Conservation (phyloP, 2,888 invertebrate species). For the Meganola albula region DNA sequence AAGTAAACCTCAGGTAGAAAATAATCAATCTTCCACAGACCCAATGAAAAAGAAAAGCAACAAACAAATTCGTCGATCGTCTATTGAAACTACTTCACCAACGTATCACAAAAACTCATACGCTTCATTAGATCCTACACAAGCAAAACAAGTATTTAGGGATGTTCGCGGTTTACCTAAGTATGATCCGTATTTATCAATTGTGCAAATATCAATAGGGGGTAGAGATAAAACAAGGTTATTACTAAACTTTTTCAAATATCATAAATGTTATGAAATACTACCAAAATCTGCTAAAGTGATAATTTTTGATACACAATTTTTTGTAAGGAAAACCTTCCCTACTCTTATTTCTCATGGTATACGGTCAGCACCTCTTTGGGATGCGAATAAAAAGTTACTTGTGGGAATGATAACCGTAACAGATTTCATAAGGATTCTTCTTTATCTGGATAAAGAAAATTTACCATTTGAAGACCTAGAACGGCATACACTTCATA, state of each 20-base stretch:
- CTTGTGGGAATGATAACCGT: conserved; percentile 72
- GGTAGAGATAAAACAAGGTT: conserved; percentile 70
- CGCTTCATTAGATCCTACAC: conserved; percentile 64
- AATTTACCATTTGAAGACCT: conserved; percentile 65
- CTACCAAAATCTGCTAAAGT: conserved; percentile 72
- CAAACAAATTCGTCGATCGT: conserved; percentile 60
- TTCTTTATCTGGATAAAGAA: conserved; percentile 60
- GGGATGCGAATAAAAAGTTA: conserved; percentile 66
- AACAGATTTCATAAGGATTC: conserved; percentile 68
- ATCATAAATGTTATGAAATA: conserved; percentile 72
- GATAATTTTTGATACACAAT: conserved; percentile 71
- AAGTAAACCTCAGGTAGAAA: conserved; percentile 58
- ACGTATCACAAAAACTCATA: conserved; percentile 73
- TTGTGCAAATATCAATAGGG: conserved; percentile 71
- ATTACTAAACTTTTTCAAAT: conserved; percentile 69
- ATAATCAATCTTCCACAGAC: conserved; percentile 44
- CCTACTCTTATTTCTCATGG: conserved; percentile 70
- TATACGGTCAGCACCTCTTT: conserved; percentile 68
- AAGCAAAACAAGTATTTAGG: conserved; percentile 69
- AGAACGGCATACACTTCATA: conserved; percentile 65
- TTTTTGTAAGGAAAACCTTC: conserved; percentile 68
- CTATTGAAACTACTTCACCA: conserved; percentile 69
- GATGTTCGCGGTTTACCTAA: conserved; percentile 70
- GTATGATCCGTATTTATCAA: conserved; percentile 71
- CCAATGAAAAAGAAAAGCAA: conserved; percentile 56